A percentile compares a stretch with the other conserved stretches of the same genome.
These are phyloP conservation scores for Eupithecia pulchellata DNA, from an alignment of 2,888 invertebrate species.

Conservation along the genomic window DNA sequence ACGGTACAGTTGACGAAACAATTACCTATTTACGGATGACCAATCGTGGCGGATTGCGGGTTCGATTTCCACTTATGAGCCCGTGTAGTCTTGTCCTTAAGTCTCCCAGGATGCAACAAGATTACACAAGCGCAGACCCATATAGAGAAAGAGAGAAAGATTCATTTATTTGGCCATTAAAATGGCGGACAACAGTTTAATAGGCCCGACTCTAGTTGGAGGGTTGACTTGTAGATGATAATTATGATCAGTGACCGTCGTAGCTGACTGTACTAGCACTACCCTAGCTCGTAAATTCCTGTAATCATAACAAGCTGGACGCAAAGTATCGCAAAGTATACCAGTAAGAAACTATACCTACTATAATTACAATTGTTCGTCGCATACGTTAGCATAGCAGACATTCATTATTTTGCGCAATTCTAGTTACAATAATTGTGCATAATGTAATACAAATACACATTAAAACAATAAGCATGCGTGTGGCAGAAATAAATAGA, in stretches of 20 bases:
- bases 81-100: too few species aligned
- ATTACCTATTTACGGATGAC: too few species aligned
- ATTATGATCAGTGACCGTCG: not conserved
- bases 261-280: not conserved
- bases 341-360: not conserved
- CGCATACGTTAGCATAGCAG: constrained; percentile 18
- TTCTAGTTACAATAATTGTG: constrained; percentile 8
- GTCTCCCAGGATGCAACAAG: too few species aligned
- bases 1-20: constrained; percentile 17
- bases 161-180: too few species aligned
- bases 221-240: too few species aligned
- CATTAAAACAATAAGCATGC: constrained; percentile 7
- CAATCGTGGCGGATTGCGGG: too few species aligned
- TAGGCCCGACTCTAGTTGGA: too few species aligned
- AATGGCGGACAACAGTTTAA: too few species aligned
- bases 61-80: too few species aligned
- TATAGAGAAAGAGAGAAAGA: too few species aligned
- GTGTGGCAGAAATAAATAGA: not conserved
- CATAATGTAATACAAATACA: constrained; percentile 10
- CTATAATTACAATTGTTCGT: not conserved
- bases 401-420: constrained; percentile 21
- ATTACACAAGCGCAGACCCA: too few species aligned
- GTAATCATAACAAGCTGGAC: not conserved
- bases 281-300: not conserved
- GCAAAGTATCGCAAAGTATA: not conserved